Base-by-base conservation (phyloP, 2,888 invertebrate genomes). In the Drosophila affinis region DNA sequence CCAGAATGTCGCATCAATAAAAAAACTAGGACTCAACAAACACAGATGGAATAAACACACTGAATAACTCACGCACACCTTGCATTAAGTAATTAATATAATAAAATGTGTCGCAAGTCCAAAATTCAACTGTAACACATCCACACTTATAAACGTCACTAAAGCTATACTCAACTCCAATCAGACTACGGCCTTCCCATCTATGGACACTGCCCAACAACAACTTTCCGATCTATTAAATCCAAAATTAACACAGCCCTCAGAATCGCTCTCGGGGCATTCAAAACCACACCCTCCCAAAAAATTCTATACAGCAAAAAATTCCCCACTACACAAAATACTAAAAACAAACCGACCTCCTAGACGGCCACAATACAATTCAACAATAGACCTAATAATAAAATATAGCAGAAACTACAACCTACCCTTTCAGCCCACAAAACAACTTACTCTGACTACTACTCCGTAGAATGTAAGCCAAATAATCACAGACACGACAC, bases 31-130 rank as follows among this genome's bases (percentile, higher is more conserved):
- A n/a, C n/a, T n/a, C n/a, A n/a, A n/a, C n/a, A n/a, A n/a, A n/a
- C n/a, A n/a, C n/a, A n/a, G n/a, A n/a, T n/a, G 71, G 71, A 53
- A 67, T 14, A 49, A 54, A 10, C 75, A 76, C 46, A 78, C 32
- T n/a, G 45, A 39, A 56, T 46, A 47, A 52, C 54, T 54, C 5
- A n/a, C 53, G 47, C 24, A 45, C 44, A 51, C 10, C 45, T 55
- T 58, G 34, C 51, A 55, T 32, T 39, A 59, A 53, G 17, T 53
- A 63, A 27, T 53, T 49, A 76, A 78, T 9, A 62, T 77, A 46
- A 68, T 62, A 57, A 62, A 67, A 68, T 68, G 53, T 3, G 51
- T 58, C 4, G 21, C 58, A 51, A 51, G 49, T 12, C 49, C 12
- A 12, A 62, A 60, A 52, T 58, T 65, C 7, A 62, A 55, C 32